A percentile compares a stretch with the other conserved stretches of the same genome.
These are phyloP conservation scores for Archivesica marissinica DNA, from an alignment of 1,140 invertebrate species.

Conservation along the genomic window DNA sequence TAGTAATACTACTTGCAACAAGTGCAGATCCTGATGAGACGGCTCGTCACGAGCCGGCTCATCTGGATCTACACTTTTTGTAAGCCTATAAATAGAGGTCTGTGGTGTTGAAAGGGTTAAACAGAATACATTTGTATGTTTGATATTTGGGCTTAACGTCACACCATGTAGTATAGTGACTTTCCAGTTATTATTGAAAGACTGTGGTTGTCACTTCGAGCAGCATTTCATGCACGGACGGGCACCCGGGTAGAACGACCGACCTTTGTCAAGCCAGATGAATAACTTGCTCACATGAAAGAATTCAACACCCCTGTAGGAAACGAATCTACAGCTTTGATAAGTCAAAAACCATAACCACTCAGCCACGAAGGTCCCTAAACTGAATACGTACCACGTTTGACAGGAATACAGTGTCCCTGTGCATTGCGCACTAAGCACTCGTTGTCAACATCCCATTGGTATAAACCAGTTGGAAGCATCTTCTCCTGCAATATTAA, in stretches of 20 bases:
- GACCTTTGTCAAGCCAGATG: no score
- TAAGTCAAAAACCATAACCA: not conserved
- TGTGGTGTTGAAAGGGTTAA: no score
- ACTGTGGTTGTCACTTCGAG: no score
- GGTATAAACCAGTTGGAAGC: constrained; percentile 9
- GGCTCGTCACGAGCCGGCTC: no score
- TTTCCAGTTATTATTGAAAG: not conserved
- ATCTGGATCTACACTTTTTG: no score
- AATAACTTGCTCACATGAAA: no score
- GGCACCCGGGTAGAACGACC: no score
- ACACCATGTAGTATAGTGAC: not conserved
- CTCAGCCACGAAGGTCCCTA: not conserved
- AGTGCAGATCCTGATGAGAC: no score
- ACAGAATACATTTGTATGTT: no score
- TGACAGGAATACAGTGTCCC: constrained; percentile 72
- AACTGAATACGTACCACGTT: constrained; percentile 58
- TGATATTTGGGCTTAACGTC: not conserved
- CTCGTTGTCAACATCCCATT: constrained; percentile 70
- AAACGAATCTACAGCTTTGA: not conserved
- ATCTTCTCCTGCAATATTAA: constrained; percentile 13
- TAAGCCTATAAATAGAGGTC: no score
- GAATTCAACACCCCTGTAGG: not conserved
- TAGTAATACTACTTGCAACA: no score
- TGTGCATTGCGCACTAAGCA: constrained; percentile 69
- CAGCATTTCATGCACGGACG: no score